phyloP scores from a whole-genome alignment of 2,888 invertebrate species.

The Tryphoninae sp. region DNA sequence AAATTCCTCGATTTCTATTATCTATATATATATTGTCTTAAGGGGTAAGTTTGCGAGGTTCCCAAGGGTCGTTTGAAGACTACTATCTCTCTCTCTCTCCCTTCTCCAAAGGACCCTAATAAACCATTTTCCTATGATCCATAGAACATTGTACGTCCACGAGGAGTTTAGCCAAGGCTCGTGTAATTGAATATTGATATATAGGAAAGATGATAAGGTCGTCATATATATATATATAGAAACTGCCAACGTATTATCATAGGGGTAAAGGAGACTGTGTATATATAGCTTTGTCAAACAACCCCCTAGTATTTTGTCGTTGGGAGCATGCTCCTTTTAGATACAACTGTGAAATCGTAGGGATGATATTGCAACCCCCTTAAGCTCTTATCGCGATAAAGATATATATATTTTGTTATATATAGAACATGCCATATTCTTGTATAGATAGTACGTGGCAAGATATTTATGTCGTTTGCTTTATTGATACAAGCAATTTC shows the following conservation, averaged over 20 bases:
- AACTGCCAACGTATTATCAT: conserved; percentile 66
- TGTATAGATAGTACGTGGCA: background rate
- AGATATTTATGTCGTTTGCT: conserved; percentile 63
- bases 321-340: conserved; percentile 2
- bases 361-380: conserved; percentile 43
- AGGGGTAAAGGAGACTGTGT: conserved; percentile 47
- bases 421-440: background rate
- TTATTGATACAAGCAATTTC: conserved; percentile 66
- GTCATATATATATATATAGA: conserved; percentile 48
- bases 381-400: conserved; percentile 43
- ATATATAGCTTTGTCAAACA: conserved; percentile 27
- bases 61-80: conserved; percentile 53
- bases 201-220: conserved; percentile 69
- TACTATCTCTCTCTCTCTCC: conserved; percentile 14
- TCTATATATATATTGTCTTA: conserved; percentile 15
- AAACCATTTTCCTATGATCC: conserved; percentile 71
- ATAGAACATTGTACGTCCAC: conserved; percentile 66
- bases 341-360: conserved; percentile 26
- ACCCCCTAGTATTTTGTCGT: conserved; percentile 38
- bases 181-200: conserved; percentile 77
- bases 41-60: conserved; percentile 29
- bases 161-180: conserved; percentile 67
- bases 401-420: conserved; percentile 7
- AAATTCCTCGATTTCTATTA: conserved; percentile 54
- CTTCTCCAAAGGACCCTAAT: conserved; percentile 63